Conservation (phyloP, 64 coral and sea anemone genomes). For the Pocillopora verrucosa region DNA sequence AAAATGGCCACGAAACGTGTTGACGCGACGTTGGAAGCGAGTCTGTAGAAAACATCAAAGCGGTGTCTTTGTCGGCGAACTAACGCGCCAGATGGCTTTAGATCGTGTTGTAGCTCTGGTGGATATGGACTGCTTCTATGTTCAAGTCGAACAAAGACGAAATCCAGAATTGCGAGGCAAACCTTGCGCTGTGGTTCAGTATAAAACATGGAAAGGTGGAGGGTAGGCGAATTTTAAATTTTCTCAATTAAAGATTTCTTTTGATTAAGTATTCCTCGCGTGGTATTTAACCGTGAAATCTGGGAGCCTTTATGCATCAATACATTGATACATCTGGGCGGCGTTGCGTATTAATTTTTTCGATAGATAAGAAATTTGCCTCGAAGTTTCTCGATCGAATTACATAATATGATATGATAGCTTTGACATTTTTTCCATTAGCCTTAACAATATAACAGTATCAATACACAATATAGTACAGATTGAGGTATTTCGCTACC, state of each 20-base stretch:
- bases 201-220: conserved; percentile 97
- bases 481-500: too few relatives aligned
- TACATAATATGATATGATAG: too few relatives aligned
- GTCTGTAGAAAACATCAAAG: background rate
- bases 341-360: too few relatives aligned
- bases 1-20: conserved; percentile 20
- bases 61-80: background rate
- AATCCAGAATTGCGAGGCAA: conserved; percentile 78
- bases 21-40: background rate
- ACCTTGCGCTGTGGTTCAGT: conserved; percentile 96
- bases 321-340: too few relatives aligned
- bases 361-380: too few relatives aligned
- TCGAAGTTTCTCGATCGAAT: too few relatives aligned
- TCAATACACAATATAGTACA: background rate
- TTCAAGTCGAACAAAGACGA: conserved; percentile 91
- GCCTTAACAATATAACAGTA: too few relatives aligned
- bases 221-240: conserved; percentile 53
- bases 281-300: background rate
- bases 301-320: too few relatives aligned
- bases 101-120: conserved; percentile 83
- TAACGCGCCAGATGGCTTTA: conserved; percentile 33
- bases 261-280: background rate
- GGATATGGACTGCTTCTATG: conserved; percentile 99
- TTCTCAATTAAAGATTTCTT: background rate
- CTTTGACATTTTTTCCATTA: too few relatives aligned